Evolutionary conservation across 1,140 invertebrate species (phyloP), one percentile per base, ranked within the genome.

Genomic region (Ceratina calcarata): DNA sequence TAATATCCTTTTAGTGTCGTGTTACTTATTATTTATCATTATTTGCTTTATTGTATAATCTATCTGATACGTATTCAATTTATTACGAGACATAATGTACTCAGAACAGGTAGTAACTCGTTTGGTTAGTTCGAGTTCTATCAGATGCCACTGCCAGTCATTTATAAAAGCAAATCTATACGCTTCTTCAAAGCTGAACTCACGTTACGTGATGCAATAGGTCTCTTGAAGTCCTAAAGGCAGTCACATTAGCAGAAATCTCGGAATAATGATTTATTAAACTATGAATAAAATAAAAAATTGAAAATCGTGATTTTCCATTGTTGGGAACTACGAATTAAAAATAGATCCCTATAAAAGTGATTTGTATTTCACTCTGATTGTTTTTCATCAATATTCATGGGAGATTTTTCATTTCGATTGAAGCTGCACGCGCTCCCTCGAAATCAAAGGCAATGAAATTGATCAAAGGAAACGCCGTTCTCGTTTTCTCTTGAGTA

Each of bases 81-180:
- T 61, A 16, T 6, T 22, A 27, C 68, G 45, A 10, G 4, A 4
- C 10, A n/a, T 15, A 22, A 20, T 27, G 7, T 16, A 6, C 8
- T 0, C 8, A 49, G 20, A 45, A 6, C 3, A 2, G 4, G 20
- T 32, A 55, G 12, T 64, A 64, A 15, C 16, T 24, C 2, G 68
- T 57, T 72, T 78, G 72, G 76, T 78, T 72, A 55, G 0, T 49
- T 72, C 10, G 6, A 6, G 60, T 12, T 16, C 76, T 49, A 71
- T 49, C 13, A 78, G 76, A 78, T 78, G 76, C 60, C 76, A 57
- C 51, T 65, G 60, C 32, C 1, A 72, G 69, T 16, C 61, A 65
- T 64, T 72, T 64, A 12, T 3, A n/a, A 27, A 57, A 24, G 16
- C 15, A 70, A 70, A 22, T 61, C 32, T 10, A n/a, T n/a, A 7